Evolutionary conservation across 92 coral and sea anemone genomes (phyloP).

Genomic region (Actinernus sp.): DNA sequence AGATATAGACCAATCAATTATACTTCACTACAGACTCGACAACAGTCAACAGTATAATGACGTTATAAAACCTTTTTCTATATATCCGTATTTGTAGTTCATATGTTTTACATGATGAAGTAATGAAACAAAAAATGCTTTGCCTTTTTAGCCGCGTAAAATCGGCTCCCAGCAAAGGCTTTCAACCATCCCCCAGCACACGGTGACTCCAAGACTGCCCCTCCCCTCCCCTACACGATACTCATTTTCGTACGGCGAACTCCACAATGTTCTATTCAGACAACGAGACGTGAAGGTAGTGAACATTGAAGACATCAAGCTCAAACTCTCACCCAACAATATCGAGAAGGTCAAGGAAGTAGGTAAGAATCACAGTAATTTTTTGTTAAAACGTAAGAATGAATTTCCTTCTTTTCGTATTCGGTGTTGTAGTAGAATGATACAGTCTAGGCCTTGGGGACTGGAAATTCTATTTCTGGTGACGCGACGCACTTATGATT

Average conservation of each 20-base stretch:
- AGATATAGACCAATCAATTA: too few species aligned
- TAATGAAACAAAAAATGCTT: background rate
- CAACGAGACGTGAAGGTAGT: constrained; percentile 72
- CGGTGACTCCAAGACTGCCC: constrained; percentile 2
- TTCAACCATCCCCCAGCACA: constrained; percentile 2
- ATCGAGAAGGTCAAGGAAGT: background rate
- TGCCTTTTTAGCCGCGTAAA: constrained; percentile 2
- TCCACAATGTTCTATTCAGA: constrained; percentile 75
- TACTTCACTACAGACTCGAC: background rate
- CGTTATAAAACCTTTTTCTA: too few species aligned
- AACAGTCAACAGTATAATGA: too few species aligned
- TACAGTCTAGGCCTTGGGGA: too few species aligned
- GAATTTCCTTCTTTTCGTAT: too few species aligned
- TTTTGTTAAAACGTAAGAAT: too few species aligned
- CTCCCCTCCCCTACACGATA: constrained; percentile 41
- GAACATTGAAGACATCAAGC: constrained; percentile 44
- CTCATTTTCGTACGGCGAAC: constrained; percentile 74
- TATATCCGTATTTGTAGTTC: too few species aligned
- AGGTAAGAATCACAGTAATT: too few species aligned
- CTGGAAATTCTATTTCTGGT: too few species aligned
- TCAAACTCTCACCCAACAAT: background rate
- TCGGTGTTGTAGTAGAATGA: too few species aligned
- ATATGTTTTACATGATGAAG: too few species aligned
- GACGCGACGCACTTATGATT: too few species aligned
- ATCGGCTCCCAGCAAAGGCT: background rate